A percentile compares a stretch with the other conserved stretches of the same genome.
These are phyloP conservation scores for Darevskia nairensis DNA, from an alignment of 2,797 vertebrate species.

Conservation along the genomic window DNA sequence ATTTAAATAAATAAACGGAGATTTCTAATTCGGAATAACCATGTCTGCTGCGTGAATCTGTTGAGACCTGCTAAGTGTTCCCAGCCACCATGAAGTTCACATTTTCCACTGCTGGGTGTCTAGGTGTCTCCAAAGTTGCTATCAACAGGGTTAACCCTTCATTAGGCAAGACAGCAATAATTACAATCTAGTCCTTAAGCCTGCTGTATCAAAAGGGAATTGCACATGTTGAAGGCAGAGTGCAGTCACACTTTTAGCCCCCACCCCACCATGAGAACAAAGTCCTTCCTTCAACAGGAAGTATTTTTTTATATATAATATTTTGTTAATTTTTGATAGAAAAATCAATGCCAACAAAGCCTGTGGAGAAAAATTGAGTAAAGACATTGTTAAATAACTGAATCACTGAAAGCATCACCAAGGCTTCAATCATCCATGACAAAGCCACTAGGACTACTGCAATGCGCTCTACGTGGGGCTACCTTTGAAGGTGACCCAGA, in stretches of 20 bases:
- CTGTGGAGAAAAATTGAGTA: not conserved
- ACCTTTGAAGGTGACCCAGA: too few relatives aligned
- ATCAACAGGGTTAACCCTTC: conserved; percentile 19
- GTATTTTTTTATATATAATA: not conserved
- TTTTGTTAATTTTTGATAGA: too few relatives aligned
- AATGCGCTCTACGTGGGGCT: too few relatives aligned
- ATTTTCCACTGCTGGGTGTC: conserved; percentile 15
- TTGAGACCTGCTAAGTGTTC: conserved; percentile 69
- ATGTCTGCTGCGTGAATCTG: conserved; percentile 62
- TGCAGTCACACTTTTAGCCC: too few relatives aligned
- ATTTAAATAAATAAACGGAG: conserved; percentile 70
- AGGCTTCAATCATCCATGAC: too few relatives aligned
- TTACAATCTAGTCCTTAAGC: not conserved
- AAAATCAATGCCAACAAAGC: too few relatives aligned
- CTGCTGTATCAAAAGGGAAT: not conserved
- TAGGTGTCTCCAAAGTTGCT: not conserved
- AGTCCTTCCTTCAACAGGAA: not conserved
- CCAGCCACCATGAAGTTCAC: conserved; percentile 49
- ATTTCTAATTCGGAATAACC: conserved; percentile 68
- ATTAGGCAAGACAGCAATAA: not conserved
- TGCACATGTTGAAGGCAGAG: too few relatives aligned
- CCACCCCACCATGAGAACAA: too few relatives aligned
- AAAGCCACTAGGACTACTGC: too few relatives aligned
- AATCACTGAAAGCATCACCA: too few relatives aligned
- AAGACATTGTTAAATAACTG: not conserved